Conservation (phyloP, 2,888 invertebrate species). For the Cactoblastis cactorum region DNA sequence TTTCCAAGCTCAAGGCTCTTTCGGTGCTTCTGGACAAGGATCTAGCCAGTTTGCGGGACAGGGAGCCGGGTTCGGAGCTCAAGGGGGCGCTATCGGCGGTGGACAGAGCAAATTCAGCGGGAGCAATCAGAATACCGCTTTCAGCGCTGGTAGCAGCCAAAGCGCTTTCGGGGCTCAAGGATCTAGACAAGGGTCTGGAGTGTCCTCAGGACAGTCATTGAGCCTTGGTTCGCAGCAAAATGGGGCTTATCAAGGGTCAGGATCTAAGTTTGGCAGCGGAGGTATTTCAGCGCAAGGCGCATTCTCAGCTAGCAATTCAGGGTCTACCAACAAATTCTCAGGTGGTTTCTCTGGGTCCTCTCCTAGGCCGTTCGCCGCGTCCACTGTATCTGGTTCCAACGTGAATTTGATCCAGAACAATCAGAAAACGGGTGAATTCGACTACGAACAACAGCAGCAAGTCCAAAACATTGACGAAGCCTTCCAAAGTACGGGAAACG, state of each 20-base stretch:
- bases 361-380: conserved; percentile 55
- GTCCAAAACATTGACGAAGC: conserved; percentile 50
- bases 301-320: conserved; percentile 22
- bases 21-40: no score
- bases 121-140: no score
- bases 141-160: conserved; percentile 18
- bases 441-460: conserved; percentile 55
- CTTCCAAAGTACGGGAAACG: conserved; percentile 56
- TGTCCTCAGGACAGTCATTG: no score
- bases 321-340: conserved; percentile 36
- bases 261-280: conserved; percentile 15
- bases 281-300: conserved; percentile 14
- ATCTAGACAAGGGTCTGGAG: conserved; percentile 19
- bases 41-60: no score
- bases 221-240: conserved; percentile 15
- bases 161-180: conserved; percentile 21
- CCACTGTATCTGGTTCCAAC: conserved; percentile 45
- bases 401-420: conserved; percentile 57
- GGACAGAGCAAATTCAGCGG: no score
- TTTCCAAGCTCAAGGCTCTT: no score
- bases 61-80: no score
- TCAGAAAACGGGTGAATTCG: conserved; percentile 51
- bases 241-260: conserved; percentile 3
- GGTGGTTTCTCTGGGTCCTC: conserved; percentile 59
- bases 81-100: no score